Evolutionary conservation across 2,888 invertebrate genomes (phyloP), one percentile per base, ranked within the genome.

Genomic region (Xestia xanthographa): DNA sequence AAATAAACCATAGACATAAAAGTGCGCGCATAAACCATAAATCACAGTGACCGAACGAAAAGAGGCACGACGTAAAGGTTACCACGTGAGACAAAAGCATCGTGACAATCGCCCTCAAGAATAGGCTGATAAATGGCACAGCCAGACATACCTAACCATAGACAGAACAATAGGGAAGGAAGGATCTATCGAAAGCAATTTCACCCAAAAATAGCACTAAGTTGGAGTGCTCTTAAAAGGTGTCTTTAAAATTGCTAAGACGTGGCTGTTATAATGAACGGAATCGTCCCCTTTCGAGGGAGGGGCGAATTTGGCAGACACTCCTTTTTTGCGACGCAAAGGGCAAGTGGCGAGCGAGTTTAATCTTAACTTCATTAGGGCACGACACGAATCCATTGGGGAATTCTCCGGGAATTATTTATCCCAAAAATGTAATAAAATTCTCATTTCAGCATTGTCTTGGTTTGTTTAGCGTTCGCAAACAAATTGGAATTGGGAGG

Each of bases 201-300:
- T 91, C 82, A 70, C 80, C 84, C 89, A 89, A 92, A 94, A 93
- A 93, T 91, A 90, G 90, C 88, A 88, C 88, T 87, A 90, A 88
- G 88, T 91, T 90, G 87, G 87, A 93, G 93, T 91, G 91, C 90
- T 90, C 92, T 92, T 92, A 92, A 93, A 92, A 92, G 91, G 91
- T 91, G 90, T 92, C 92, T 93, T 93, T 93, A 92, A 94, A 94
- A 92, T 92, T 90, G 91, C 91, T 91, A 91, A 91, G 92, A 92
- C 90, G 89, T 89, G 89, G 92, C 89, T 85, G 87, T 88, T 90
- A 89, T 92, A 92, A 93, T 92, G 90, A 92, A 92, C 90, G 90
- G 89, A 91, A 90, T 87, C 87, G 91, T 86, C 91, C 90, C 89
- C 90, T 90, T 89, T 83, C 63, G 72, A 56, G 48, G 73, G 79